Conservation (phyloP, 2,797 vertebrate genomes). For the Gallinago stenura region DNA sequence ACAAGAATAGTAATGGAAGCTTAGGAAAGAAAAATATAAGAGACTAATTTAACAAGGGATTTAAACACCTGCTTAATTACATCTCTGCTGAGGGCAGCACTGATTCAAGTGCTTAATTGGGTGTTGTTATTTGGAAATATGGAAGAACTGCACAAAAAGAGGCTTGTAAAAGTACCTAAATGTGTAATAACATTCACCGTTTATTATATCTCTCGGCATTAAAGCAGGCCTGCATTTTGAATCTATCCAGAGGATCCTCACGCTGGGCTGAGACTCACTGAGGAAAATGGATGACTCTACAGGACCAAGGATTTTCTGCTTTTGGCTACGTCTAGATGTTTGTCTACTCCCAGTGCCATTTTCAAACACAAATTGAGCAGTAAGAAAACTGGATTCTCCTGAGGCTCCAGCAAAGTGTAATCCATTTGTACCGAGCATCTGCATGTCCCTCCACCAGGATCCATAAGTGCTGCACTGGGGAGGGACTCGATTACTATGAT, state of each 20-base stretch:
- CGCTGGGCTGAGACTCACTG: not conserved
- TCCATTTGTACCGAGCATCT: rapidly evolving
- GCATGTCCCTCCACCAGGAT: not conserved
- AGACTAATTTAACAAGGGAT: constrained; percentile 57
- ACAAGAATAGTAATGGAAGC: constrained; percentile 48
- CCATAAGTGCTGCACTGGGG: not conserved
- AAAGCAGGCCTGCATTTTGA: not conserved
- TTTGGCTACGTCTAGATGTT: rapidly evolving
- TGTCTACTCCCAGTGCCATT: not conserved
- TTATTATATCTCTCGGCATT: not conserved
- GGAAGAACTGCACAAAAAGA: constrained; percentile 11
- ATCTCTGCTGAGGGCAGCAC: constrained; percentile 66
- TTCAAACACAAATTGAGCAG: not conserved
- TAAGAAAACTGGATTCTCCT: not conserved
- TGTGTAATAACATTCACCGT: not conserved
- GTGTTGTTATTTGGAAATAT: constrained; percentile 47
- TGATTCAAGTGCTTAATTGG: constrained; percentile 64
- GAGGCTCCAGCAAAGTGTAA: not conserved
- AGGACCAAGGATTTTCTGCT: not conserved
- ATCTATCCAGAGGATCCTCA: not conserved
- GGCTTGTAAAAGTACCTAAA: constrained; percentile 13
- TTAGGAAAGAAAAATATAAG: constrained; percentile 61
- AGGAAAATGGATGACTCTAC: not conserved
- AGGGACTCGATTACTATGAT: rapidly evolving
- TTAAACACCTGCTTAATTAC: constrained; percentile 73